A percentile compares a stretch with the other conserved stretches of the same genome.
phyloP scores from a whole-genome alignment of 64 coral and sea anemone genomes.

The Montipora capricornis region DNA sequence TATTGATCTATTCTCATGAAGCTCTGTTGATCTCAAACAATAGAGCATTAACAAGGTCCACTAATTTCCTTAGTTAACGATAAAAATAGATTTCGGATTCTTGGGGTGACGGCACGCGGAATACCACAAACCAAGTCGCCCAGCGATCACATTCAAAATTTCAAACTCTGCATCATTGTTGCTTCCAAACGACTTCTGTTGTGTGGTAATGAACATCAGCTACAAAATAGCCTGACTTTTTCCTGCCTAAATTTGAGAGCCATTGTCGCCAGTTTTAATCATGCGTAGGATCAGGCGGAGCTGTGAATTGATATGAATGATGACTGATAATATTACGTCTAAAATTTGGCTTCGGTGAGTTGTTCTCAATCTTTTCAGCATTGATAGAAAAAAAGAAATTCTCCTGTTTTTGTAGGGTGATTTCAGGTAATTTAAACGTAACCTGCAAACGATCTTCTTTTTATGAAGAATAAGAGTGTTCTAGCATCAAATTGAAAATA shows the following conservation, averaged over 20 bases:
- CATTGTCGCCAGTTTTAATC: neutral
- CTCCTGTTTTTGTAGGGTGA: too few relatives aligned
- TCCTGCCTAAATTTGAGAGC: neutral
- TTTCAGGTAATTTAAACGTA: neutral
- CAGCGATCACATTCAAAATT: neutral
- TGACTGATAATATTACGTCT: neutral
- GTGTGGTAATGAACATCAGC: neutral
- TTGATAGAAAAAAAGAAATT: too few relatives aligned
- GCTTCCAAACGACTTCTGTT: neutral
- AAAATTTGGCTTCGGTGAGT: neutral
- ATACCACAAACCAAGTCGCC: neutral
- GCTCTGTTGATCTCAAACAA: neutral
- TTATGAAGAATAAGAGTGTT: too few relatives aligned
- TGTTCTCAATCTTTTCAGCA: too few relatives aligned
- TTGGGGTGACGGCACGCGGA: neutral
- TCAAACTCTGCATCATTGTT: neutral
- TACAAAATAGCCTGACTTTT: neutral
- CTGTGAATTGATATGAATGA: neutral
- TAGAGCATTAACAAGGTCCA: neutral
- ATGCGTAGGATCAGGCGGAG: neutral
- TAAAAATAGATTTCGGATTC: slow-evolving; percentile 13
- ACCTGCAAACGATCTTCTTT: neutral
- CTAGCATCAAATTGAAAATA: neutral
- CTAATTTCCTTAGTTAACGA: neutral
- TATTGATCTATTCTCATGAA: neutral